These are phyloP conservation scores for Lepus americanus DNA, from an alignment of 2,113 vertebrate species.

Conservation along the genomic window DNA sequence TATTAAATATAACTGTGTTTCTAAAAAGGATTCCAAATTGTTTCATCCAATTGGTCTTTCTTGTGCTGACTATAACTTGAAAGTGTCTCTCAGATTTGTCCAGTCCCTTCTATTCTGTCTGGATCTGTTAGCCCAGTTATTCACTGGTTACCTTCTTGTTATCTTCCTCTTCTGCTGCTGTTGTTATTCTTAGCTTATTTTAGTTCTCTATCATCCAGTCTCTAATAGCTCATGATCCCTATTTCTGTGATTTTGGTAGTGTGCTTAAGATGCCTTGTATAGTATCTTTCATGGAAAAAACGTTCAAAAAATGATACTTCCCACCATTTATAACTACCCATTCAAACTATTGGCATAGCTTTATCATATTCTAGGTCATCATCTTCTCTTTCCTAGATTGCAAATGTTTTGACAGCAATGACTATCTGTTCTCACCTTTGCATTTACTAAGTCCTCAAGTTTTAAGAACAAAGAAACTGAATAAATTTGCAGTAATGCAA, in stretches of 20 bases:
- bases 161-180: background rate
- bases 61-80: background rate
- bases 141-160: background rate
- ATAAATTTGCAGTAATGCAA: background rate
- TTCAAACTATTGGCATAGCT: background rate
- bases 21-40: background rate
- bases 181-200: background rate
- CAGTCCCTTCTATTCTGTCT: constrained; percentile 15
- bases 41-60: background rate
- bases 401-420: constrained; percentile 24
- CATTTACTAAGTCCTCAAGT: background rate
- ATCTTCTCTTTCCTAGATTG: background rate
- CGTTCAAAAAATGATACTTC: background rate
- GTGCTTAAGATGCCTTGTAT: background rate
- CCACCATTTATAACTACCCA: background rate
- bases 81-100: background rate
- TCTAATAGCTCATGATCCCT: background rate
- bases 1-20: background rate
- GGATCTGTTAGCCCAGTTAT: background rate
- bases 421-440: background rate
- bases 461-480: constrained; percentile 24
- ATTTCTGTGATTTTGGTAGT: constrained; percentile 4
- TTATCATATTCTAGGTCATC: background rate
- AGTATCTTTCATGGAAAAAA: background rate
- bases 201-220: background rate